These are phyloP conservation scores for Cryptocheilus praepositus DNA, from an alignment of 2,888 invertebrate genomes.

Conservation along the genomic window DNA sequence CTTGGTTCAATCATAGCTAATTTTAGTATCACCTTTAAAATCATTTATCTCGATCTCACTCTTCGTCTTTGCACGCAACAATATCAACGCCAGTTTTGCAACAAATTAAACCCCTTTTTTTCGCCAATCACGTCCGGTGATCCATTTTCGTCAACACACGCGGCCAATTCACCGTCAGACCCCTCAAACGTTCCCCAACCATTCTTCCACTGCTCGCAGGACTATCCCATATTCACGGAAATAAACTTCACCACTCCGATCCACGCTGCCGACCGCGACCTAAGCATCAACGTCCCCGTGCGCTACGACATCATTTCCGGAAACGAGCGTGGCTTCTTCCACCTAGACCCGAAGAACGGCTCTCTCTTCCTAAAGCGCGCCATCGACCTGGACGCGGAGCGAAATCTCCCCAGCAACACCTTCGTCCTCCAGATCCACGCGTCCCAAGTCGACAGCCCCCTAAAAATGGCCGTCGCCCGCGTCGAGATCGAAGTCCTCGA, in stretches of 20 bases:
- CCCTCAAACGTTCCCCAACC: too few relatives aligned
- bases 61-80: too few relatives aligned
- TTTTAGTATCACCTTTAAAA: too few relatives aligned
- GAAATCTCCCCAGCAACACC: constrained; percentile 84
- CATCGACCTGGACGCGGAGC: constrained; percentile 87
- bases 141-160: too few relatives aligned
- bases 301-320: constrained; percentile 88
- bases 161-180: too few relatives aligned
- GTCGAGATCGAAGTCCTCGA: constrained; percentile 86
- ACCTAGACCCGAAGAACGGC: constrained; percentile 84
- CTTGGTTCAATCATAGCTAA: too few relatives aligned
- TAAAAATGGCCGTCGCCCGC: constrained; percentile 84
- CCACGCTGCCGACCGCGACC: constrained; percentile 87
- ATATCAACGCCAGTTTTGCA: too few relatives aligned
- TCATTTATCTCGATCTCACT: too few relatives aligned
- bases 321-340: constrained; percentile 86
- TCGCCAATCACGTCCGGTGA: too few relatives aligned
- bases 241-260: constrained; percentile 84
- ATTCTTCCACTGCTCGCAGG: constrained; percentile 77
- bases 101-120: too few relatives aligned
- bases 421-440: constrained; percentile 88
- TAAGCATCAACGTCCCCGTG: constrained; percentile 83
- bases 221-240: constrained; percentile 81
- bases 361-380: constrained; percentile 86
- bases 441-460: constrained; percentile 85